Evolutionary conservation across 2,888 invertebrate species (phyloP).

Genomic region (Allolobophora icterica): DNA sequence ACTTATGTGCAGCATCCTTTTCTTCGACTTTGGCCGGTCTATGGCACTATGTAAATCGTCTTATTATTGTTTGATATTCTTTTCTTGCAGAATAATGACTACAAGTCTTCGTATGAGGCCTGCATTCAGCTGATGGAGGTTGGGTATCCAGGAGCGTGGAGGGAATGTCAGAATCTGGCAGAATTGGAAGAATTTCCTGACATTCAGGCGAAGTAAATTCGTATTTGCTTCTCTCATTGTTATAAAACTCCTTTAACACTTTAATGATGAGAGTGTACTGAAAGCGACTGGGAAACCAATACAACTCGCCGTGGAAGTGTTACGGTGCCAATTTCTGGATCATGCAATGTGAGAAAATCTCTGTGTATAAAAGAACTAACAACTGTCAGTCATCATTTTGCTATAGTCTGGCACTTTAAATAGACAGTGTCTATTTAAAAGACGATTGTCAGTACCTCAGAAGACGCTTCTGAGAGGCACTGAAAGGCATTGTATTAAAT

Average conservation of each 20-base stretch:
- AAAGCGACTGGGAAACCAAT: no score
- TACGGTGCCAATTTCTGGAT: neutral
- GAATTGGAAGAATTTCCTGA: constrained; percentile 67
- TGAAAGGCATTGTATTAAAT: no score
- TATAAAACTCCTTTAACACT: neutral
- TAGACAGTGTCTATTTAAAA: no score
- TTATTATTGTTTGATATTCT: no score
- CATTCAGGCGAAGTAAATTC: constrained; percentile 61
- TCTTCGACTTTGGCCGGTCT: no score
- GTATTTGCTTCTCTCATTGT: neutral
- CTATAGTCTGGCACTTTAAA: neutral
- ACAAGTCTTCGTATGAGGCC: constrained; percentile 65
- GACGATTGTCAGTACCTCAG: no score
- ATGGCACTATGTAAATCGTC: no score
- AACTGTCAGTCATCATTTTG: neutral
- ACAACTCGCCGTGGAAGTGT: neutral
- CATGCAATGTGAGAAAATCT: neutral
- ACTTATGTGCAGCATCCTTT: no score
- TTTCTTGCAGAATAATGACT: constrained; percentile 61
- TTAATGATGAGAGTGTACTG: no score
- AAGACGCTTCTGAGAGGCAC: no score
- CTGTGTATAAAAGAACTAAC: neutral
- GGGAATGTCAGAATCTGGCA: constrained; percentile 68
- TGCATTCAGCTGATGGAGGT: constrained; percentile 68
- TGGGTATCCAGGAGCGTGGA: constrained; percentile 69